These are phyloP conservation scores for Alloplasta piceator DNA, from an alignment of 2,888 invertebrate species.

Conservation along the genomic window DNA sequence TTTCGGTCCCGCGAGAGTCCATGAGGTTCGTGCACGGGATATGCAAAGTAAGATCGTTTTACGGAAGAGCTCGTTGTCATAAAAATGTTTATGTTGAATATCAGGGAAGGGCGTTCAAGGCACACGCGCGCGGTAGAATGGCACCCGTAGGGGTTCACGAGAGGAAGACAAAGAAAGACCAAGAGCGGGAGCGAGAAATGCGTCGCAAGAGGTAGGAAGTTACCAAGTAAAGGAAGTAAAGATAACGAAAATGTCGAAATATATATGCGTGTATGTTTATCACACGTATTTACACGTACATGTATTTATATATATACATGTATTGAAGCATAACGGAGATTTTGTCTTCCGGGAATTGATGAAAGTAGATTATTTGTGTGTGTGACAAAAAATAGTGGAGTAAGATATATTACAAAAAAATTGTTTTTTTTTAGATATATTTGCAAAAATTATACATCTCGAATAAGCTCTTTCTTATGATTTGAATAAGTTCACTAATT, in stretches of 20 bases:
- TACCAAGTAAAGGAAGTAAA: slow-evolving; percentile 41
- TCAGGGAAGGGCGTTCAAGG: slow-evolving; percentile 21
- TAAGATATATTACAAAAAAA: neutral
- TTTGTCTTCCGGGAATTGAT: slow-evolving; percentile 2
- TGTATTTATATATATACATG: neutral
- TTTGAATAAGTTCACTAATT: slow-evolving; percentile 21
- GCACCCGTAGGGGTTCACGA: slow-evolving; percentile 45
- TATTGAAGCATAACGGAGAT: neutral
- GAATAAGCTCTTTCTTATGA: neutral
- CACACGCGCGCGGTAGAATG: slow-evolving; percentile 21
- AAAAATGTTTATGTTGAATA: slow-evolving; percentile 76
- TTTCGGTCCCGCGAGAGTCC: slow-evolving; percentile 29
- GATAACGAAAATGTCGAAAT: slow-evolving; percentile 46
- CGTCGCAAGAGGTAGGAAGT: slow-evolving; percentile 29
- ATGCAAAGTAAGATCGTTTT: slow-evolving; percentile 72
- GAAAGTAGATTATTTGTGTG: slow-evolving; percentile 23
- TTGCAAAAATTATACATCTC: neutral
- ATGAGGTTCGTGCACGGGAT: slow-evolving; percentile 9
- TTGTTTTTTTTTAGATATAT: neutral
- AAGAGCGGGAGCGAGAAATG: slow-evolving; percentile 36
- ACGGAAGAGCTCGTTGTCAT: slow-evolving; percentile 71
- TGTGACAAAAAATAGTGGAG: neutral
- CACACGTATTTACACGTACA: neutral
- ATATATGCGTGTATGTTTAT: slow-evolving; percentile 1
- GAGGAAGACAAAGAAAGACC: slow-evolving; percentile 16